Evolutionary conservation across 2,797 vertebrate species (phyloP), one percentile per base, ranked within the genome.

Genomic region (Lepilemur ruficaudatus): DNA sequence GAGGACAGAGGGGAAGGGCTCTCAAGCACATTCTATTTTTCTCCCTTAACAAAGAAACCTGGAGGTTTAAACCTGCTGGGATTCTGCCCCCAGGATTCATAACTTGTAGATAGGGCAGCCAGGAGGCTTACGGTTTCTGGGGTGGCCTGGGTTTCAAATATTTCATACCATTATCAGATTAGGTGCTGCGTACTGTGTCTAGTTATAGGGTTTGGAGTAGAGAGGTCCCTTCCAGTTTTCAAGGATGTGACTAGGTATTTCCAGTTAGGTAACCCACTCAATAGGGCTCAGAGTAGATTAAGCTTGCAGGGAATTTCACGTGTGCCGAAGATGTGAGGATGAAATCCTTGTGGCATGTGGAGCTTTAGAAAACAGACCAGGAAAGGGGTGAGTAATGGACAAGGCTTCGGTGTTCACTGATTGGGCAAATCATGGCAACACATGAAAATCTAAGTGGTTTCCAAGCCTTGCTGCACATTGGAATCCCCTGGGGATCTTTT

Each of bases 41-140:
- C 81, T 63, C 11, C 61, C 46, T 84, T 57, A 72, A 97, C 94
- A 96, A 95, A 92, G 91, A 87, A 88, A 76, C 80, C 35, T 35
- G 50, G 48, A 82, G 80, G 89, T 82, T 94, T 80, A 95, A 97
- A 73, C 28, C 59, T 72, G 7, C 61, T 50, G 38, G 35, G 73
- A 38, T 14, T 80, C 28, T 59, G 23, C n/a, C 90, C 28, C 46
- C 55, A 83, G 79, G 57, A 76, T 65, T 72, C 22, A 7, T 82
- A 69, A 69, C 28, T 25, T 69, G 5, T 65, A 32, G 61, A 81
- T 67, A 93, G 8, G 32, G 61, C 25, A 84, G 61, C 69, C 41
- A 57, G 32, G 59, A 75, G 59, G 38, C 63, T 94, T 87, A 50
- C 52, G 28, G 46, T 86, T 96, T 97, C 89, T 93, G 30, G 35